A percentile compares a stretch with the other conserved stretches of the same genome.
These are phyloP conservation scores for Cyrtorhinus lividipennis DNA, from an alignment of 1,140 invertebrate genomes.

Conservation along the genomic window DNA sequence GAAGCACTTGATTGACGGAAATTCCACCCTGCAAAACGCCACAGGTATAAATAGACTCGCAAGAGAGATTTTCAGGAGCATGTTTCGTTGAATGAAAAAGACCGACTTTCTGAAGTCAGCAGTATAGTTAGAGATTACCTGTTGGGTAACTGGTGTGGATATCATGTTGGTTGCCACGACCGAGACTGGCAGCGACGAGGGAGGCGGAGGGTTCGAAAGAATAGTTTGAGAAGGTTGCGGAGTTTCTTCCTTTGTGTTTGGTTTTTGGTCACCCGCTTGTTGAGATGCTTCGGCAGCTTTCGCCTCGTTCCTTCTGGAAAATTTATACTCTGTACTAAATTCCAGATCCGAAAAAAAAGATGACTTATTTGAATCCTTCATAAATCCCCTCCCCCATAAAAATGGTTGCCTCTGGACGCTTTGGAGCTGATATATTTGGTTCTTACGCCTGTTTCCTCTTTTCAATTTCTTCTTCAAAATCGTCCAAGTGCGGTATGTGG, in stretches of 20 bases:
- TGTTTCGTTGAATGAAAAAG: no score
- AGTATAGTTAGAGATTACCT: no score
- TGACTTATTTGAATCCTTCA: no score
- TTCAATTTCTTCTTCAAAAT: constrained; percentile 54
- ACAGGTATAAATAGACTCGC: no score
- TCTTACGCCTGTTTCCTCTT: constrained; percentile 32
- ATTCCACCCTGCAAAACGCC: background rate
- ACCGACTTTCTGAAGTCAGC: no score
- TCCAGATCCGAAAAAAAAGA: no score
- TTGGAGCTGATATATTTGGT: no score
- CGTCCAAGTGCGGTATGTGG: constrained; percentile 42
- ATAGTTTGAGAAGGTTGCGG: background rate
- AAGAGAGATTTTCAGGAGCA: no score
- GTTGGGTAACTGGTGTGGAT: background rate
- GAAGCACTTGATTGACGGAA: background rate
- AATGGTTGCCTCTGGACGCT: no score
- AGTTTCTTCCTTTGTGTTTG: background rate
- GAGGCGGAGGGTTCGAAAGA: background rate
- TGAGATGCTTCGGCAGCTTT: background rate
- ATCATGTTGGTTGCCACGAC: background rate
- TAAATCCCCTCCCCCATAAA: no score
- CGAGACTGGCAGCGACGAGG: background rate
- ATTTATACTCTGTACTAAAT: no score
- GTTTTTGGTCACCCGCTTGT: background rate
- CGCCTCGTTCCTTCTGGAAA: background rate